Base-by-base conservation (phyloP, 2,113 vertebrate genomes). In the Colaptes auratus region DNA sequence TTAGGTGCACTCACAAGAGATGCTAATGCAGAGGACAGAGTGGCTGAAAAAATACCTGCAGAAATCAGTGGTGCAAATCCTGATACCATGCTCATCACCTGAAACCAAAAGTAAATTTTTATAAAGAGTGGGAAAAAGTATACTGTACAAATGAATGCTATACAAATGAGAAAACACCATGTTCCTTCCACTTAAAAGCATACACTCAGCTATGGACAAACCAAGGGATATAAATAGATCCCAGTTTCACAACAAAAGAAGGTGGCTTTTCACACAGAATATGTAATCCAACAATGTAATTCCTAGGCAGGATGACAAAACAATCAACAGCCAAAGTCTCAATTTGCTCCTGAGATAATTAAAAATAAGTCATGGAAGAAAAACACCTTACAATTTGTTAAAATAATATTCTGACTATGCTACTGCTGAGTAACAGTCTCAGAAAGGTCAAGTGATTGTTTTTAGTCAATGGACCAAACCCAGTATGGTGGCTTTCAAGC, bases 1-100 rank as follows among this genome's bases (percentile, higher is more conserved):
- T 99, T 99, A 8, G 99, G 99, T 12, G 99, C 99, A 58, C 99
- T 99, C 97, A 99, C 99, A 81, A 99, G 98, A 42, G 99, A 99
- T 46, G 99, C 99, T 96, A 99, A 96, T n/a, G 99, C 99, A 52
- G 99, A 99, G 44, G 99, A 99, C 39, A 99, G 97, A 3, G 99
- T 99, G 48, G 99, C 99, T 58, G 99, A 99, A 97, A 99, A 99
- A 96, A 99, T 99, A 33, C 99, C 99, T 78, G 99, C 99, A 79
- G 98, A 98, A 97, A 99, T 99, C 88, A 99, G 96, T 6, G 99
- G 99, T 53, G 98, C 98, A 96, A 99, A 99, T 90, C 99, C 99
- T 7, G 99, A 99, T 48, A 99, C 99, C 96, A 98, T 96, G 84
- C 99, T 99, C 99, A 99, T 99, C 42, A 99, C 98, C 99, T 99